Evolutionary conservation across 2,113 vertebrate species (phyloP).

Genomic region (Erinaceus europaeus): DNA sequence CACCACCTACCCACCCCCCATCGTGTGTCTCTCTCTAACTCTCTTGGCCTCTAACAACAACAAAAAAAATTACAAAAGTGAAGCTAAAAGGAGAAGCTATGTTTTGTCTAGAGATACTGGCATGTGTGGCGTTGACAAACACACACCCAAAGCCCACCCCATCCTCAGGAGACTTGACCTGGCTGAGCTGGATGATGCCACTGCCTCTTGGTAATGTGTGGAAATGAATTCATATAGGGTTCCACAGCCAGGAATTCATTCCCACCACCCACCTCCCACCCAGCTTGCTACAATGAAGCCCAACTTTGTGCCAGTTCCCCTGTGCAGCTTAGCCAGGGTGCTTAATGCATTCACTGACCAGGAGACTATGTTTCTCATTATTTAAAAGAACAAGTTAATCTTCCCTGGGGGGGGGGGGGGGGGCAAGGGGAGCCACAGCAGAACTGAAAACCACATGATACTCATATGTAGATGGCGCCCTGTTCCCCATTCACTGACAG

Average conservation of each 20-base stretch:
- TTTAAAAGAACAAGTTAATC: conserved; percentile 76
- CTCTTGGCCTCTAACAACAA: too few relatives aligned
- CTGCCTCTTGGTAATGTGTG: neutral
- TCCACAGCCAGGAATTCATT: conserved; percentile 23
- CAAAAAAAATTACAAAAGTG: too few relatives aligned
- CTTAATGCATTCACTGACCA: conserved; percentile 66
- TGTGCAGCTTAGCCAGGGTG: neutral
- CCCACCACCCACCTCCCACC: neutral
- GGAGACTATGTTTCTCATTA: conserved; percentile 68
- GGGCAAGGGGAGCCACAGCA: too few relatives aligned
- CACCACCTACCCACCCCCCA: too few relatives aligned
- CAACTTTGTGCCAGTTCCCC: neutral
- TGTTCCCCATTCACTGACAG: neutral
- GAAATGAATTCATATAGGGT: conserved; percentile 22
- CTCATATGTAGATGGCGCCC: neutral
- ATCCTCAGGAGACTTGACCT: neutral
- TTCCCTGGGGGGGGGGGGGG: conserved; percentile 27
- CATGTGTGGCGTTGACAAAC: neutral
- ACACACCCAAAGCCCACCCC: neutral
- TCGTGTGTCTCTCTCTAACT: too few relatives aligned
- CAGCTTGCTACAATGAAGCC: neutral
- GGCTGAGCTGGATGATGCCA: neutral
- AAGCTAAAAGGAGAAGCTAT: neutral
- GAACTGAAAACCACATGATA: conserved; percentile 30
- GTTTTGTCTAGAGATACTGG: neutral